These are phyloP conservation scores for Gallinago undulata DNA, from an alignment of 2,113 vertebrate genomes.

Conservation along the genomic window DNA sequence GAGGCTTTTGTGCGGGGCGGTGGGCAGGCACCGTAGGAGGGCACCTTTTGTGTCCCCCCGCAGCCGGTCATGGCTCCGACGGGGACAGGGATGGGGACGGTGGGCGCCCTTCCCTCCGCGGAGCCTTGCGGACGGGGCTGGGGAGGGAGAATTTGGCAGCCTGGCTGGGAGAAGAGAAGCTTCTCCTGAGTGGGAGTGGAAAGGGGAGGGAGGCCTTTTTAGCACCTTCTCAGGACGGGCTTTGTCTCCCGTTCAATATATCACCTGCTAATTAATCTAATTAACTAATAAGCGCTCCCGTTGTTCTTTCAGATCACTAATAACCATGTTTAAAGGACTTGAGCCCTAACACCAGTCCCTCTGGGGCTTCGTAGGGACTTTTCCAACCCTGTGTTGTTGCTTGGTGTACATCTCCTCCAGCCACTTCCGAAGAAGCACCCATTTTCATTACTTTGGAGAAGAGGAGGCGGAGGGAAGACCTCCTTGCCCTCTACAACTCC, in stretches of 20 bases:
- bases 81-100: neutral
- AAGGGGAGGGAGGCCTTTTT: accelerated
- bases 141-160: no score
- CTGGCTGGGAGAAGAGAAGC: no score
- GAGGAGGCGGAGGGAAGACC: no score
- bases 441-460: no score
- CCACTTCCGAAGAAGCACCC: no score
- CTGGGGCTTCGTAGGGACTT: neutral
- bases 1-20: constrained; percentile 29
- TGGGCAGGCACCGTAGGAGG: neutral
- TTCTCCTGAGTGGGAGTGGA: neutral
- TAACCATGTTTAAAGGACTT: neutral
- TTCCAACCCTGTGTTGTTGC: neutral
- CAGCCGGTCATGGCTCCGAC: neutral
- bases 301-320: neutral
- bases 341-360: neutral
- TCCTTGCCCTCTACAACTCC: no score
- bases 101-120: neutral
- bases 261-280: neutral
- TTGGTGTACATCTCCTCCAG: no score
- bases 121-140: accelerated
- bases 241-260: neutral
- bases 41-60: constrained; percentile 20
- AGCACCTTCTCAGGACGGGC: no score
- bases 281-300: neutral